These are phyloP conservation scores for Drosophila algonquin DNA, from an alignment of 2,888 invertebrate species.

Conservation along the genomic window DNA sequence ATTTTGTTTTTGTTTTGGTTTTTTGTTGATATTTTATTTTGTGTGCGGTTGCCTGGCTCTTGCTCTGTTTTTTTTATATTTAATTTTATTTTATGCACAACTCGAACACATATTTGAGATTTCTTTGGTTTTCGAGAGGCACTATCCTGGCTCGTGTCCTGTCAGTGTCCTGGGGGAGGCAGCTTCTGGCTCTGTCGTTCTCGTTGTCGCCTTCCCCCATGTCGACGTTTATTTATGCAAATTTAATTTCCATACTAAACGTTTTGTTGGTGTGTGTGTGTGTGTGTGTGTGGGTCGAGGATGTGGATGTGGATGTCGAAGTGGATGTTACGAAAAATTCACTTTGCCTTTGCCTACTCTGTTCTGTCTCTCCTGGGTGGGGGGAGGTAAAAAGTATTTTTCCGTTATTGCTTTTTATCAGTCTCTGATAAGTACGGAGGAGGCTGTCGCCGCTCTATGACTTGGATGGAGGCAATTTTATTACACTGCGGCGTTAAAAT, in stretches of 20 bases:
- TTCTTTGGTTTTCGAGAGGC: constrained; percentile 41
- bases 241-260: constrained; percentile 79
- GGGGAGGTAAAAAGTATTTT: constrained; percentile 57
- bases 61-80: constrained; percentile 46
- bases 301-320: constrained; percentile 19
- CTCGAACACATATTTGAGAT: constrained; percentile 70
- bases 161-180: constrained; percentile 51
- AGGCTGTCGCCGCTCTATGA: constrained; percentile 15
- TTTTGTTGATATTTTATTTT: constrained; percentile 26
- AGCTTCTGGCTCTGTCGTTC: constrained; percentile 34
- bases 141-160: constrained; percentile 46
- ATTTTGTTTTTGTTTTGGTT: constrained; percentile 25
- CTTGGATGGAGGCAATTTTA: constrained; percentile 55
- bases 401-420: constrained; percentile 76
- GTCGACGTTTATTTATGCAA: constrained; percentile 80
- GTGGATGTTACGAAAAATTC: constrained; percentile 57
- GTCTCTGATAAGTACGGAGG: constrained; percentile 64
- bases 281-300: constrained; percentile 8
- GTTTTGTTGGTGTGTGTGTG: constrained; percentile 49
- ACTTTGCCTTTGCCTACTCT: constrained; percentile 67
- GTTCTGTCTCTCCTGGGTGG: constrained; percentile 45
- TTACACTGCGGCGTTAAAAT: constrained; percentile 71
- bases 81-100: constrained; percentile 63
- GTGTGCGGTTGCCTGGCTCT: constrained; percentile 23
- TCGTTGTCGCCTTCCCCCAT: constrained; percentile 61